These are phyloP conservation scores for Crotalus helleri DNA, from an alignment of 2,113 vertebrate genomes.

Conservation along the genomic window DNA sequence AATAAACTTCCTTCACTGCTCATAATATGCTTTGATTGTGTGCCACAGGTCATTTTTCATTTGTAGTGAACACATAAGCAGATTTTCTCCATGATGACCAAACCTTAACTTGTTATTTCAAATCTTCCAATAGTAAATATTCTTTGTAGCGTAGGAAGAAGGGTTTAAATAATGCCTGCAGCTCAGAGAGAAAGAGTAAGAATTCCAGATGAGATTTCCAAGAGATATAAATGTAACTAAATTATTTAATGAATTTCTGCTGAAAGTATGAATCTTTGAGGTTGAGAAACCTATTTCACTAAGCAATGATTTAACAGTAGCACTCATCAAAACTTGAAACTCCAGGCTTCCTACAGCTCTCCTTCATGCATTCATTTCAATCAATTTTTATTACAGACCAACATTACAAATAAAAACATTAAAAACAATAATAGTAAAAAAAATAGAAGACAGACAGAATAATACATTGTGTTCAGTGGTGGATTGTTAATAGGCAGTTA, in stretches of 20 bases:
- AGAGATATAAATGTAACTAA: neutral
- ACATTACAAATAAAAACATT: neutral
- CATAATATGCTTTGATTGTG: neutral
- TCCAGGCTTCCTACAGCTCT: neutral
- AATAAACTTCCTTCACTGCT: neutral
- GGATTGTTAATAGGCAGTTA: neutral
- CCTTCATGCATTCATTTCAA: neutral
- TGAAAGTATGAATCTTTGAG: neutral
- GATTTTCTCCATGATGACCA: neutral
- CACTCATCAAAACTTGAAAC: neutral
- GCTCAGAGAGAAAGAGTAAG: constrained; percentile 1
- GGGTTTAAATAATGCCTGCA: neutral
- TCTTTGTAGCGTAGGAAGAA: neutral
- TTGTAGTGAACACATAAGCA: neutral
- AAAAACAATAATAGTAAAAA: neutral
- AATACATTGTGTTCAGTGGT: neutral
- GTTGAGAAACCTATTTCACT: neutral
- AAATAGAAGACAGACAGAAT: neutral
- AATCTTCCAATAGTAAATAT: neutral
- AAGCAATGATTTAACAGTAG: neutral
- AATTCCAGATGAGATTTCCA: neutral
- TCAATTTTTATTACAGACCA: neutral
- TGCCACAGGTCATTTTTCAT: neutral
- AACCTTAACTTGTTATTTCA: neutral
- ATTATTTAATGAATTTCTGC: neutral